Evolutionary conservation across 1,140 invertebrate species (phyloP).

Genomic region (Nasonia longicornis): DNA sequence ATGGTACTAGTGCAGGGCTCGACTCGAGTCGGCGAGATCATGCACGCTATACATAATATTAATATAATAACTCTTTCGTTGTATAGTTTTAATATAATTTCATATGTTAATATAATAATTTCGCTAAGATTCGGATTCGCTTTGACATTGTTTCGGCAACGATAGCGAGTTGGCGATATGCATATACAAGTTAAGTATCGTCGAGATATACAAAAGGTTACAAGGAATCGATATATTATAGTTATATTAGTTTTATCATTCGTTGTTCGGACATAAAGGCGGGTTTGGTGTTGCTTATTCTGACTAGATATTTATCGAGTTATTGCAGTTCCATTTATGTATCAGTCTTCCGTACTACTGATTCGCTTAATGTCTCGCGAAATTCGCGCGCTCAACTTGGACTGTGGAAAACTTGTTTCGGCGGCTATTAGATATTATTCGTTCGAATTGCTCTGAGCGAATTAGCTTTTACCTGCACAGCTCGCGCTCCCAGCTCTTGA

Average conservation of each 20-base stretch:
- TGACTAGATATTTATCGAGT: constrained; percentile 35
- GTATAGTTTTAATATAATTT: no score
- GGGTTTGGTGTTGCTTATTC: not conserved
- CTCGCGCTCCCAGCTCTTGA: constrained; percentile 2
- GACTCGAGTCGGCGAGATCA: no score
- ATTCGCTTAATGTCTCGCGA: constrained; percentile 23
- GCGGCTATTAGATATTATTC: not conserved
- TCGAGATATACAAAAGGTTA: not conserved
- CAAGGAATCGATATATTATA: constrained; percentile 2
- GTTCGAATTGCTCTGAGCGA: not conserved
- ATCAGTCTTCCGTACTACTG: constrained; percentile 46
- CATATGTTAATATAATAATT: not conserved
- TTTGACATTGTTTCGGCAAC: not conserved
- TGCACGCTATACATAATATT: no score
- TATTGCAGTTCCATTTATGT: constrained; percentile 32
- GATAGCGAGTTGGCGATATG: constrained; percentile 8
- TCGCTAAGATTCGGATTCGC: constrained; percentile 16
- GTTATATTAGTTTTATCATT: not conserved
- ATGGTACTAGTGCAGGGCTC: no score
- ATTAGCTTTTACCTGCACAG: not conserved
- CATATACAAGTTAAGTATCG: constrained; percentile 1
- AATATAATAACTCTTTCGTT: no score
- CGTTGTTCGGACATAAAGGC: constrained; percentile 1
- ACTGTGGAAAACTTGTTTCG: no score
- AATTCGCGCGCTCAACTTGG: not conserved